Base-by-base conservation (phyloP, 37 sponge, comb jelly and placozoan genomes). In the Petrosia ficiformis region DNA sequence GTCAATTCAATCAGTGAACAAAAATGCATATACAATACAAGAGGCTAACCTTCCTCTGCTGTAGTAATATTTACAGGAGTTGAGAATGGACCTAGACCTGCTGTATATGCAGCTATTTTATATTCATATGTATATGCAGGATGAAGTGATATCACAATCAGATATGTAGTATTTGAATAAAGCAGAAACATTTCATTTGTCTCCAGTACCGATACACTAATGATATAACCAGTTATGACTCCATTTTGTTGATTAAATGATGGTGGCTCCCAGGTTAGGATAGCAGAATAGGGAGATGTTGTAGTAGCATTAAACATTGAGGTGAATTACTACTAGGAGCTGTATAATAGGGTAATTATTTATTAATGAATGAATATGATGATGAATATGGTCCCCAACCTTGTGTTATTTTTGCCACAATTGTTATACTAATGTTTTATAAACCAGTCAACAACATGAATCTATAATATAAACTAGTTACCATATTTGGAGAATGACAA, bases 111-210 rank as follows among this genome's bases (percentile, higher is more conserved):
- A 37, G 78, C 57, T 1, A 84, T 72, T 4, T 26, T 35, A 24
- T 66, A 77, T 1, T 63, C 2, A 44, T 84, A 84, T 31, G 85
- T 84, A 63, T 84, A 77, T 40, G 65, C 41, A 28, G 85, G 85
- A 43, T 84, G 85, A 21, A 83, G 84, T 24, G 57, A 57, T 3
- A 19, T 19, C 22, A 73, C 22, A 30, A 59, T 34, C 35, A 54
- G 31, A 57, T 11, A 14, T 3, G 74, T 44, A 54, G 58, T 32
- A 32, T n/a, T 31, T 8, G 59, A 48, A 26, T 28, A 57, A 59
- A 33, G 57, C 32, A 57, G 33, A 25, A 4, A 54, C 22, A 22
- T 2, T 1, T 28, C 4, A n/a, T 34, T 3, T 5, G 48, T 71
- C 24, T 71, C 72, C 4, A 71, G 4, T 32, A 57, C 59, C 14